Percentiles rank a stretch among this genome's conserved stretches.
These are phyloP conservation scores for Agapostemon virescens DNA, from an alignment of 2,888 invertebrate species.

Conservation along the genomic window DNA sequence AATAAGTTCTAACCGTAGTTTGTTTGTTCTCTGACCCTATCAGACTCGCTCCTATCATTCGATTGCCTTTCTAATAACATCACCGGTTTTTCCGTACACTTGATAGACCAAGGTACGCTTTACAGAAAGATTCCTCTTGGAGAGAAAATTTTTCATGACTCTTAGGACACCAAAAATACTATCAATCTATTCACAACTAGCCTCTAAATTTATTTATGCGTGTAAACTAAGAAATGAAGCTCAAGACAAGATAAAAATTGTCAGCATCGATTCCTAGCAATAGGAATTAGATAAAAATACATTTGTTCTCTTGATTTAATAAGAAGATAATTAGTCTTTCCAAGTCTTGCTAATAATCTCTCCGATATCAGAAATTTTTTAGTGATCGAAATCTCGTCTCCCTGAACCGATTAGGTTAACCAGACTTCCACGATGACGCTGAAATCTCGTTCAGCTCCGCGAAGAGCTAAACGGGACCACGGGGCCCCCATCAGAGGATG, in stretches of 20 bases:
- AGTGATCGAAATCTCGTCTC: neutral
- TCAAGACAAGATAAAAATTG: too few species aligned
- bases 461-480: neutral
- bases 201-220: neutral
- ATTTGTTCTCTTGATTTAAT: too few species aligned
- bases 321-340: too few species aligned
- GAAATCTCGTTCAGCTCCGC: neutral
- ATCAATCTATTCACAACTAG: neutral
- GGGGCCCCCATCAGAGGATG: neutral
- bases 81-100: neutral
- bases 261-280: too few species aligned
- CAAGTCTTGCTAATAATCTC: too few species aligned
- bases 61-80: neutral
- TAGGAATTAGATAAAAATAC: too few species aligned
- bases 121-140: neutral
- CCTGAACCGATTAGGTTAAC: neutral
- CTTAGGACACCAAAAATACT: neutral
- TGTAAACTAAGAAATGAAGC: neutral
- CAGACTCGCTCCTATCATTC: neutral
- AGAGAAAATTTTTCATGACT: neutral
- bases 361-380: neutral
- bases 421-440: neutral
- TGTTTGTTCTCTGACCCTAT: constrained; percentile 3
- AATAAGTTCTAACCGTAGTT: constrained; percentile 23
- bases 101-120: neutral